These are phyloP conservation scores for Caenorhabditis sp. DNA, from an alignment of 2,888 invertebrate species.

Conservation along the genomic window DNA sequence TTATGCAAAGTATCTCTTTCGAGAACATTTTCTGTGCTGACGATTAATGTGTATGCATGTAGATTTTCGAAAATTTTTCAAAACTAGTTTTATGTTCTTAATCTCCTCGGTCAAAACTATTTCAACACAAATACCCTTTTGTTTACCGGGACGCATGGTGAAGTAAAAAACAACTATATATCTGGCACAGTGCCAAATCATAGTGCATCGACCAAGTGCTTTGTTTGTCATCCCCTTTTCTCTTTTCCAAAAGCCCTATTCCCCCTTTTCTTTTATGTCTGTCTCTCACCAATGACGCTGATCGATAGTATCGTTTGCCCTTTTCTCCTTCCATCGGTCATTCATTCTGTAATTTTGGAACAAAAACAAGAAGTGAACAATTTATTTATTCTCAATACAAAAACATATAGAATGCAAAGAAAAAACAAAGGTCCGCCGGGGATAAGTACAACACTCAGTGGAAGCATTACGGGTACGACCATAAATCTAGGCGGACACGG, in stretches of 20 bases:
- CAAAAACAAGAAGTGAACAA: background rate
- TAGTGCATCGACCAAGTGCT: background rate
- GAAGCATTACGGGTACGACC: slow-evolving; percentile 43
- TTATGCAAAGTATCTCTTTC: too few relatives aligned
- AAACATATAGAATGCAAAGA: background rate
- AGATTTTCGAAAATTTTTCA: too few relatives aligned
- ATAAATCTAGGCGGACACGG: slow-evolving; percentile 15
- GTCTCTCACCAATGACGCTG: background rate
- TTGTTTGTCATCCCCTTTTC: background rate
- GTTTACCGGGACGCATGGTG: too few relatives aligned
- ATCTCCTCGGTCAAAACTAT: too few relatives aligned
- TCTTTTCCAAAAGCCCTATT: background rate
- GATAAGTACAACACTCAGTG: slow-evolving; percentile 14
- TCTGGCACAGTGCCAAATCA: background rate
- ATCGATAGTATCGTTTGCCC: slow-evolving; percentile 7
- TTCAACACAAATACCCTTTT: too few relatives aligned
- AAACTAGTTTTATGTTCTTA: too few relatives aligned
- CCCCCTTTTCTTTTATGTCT: background rate
- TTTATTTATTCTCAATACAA: background rate
- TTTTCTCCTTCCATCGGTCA: background rate
- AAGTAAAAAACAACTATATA: background rate
- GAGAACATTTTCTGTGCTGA: too few relatives aligned
- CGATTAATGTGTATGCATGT: too few relatives aligned
- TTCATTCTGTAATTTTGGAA: background rate
- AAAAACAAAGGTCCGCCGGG: background rate